Conservation (phyloP, 2,797 vertebrate species). For the Mormyrus hasselquistii region DNA sequence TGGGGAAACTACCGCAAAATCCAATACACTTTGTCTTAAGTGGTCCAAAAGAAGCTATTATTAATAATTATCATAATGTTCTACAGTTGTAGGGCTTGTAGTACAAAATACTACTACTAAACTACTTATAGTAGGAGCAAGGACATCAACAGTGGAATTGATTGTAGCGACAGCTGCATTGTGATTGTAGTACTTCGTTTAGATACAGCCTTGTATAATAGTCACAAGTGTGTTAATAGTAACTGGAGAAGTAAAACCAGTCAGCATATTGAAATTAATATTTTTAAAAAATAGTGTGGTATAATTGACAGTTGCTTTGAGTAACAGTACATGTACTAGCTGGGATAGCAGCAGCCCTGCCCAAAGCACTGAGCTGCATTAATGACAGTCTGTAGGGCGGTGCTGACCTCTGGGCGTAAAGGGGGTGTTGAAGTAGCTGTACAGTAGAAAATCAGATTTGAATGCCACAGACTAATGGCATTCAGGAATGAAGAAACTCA, state of each 20-base stretch:
- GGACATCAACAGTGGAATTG: neutral
- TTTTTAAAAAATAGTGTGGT: neutral
- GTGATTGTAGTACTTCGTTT: neutral
- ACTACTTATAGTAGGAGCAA: neutral
- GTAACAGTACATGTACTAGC: neutral
- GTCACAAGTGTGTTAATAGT: neutral
- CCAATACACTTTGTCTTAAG: neutral
- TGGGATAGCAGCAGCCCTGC: neutral
- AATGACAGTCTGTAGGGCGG: neutral
- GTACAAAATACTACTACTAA: neutral
- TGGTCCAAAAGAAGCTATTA: neutral
- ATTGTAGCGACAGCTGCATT: neutral
- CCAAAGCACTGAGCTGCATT: neutral
- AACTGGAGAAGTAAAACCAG: neutral
- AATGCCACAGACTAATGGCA: neutral
- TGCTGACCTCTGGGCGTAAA: neutral
- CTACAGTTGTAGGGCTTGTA: neutral
- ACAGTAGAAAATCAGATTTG: conserved; percentile 7
- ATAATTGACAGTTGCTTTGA: neutral
- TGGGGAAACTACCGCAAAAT: neutral
- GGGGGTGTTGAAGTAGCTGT: neutral
- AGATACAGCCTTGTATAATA: neutral
- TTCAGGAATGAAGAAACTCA: neutral
- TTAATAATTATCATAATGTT: neutral
- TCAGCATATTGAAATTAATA: neutral